Conservation (phyloP, 2,888 invertebrate species). For the Sphaerophoria rueppellii region DNA sequence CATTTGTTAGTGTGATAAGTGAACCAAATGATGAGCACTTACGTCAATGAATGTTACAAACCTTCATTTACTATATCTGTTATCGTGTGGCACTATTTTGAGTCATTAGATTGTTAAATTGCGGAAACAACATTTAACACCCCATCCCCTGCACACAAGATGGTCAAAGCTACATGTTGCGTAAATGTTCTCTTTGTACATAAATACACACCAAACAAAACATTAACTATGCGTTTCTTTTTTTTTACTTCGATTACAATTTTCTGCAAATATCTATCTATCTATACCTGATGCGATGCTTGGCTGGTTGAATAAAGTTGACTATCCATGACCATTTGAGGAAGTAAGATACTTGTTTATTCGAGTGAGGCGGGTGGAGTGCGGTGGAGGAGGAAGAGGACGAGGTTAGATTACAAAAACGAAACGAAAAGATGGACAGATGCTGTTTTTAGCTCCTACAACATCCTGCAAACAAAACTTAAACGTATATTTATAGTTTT, state of each 20-base stretch:
- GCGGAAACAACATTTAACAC: slow-evolving; percentile 59
- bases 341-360: slow-evolving; percentile 64
- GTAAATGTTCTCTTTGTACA: neutral
- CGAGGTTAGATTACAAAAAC: neutral
- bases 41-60: no score
- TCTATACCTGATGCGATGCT: neutral
- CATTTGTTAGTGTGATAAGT: no score
- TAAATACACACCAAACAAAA: neutral
- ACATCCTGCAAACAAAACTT: slow-evolving; percentile 47
- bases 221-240: slow-evolving; percentile 42
- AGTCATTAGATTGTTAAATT: slow-evolving; percentile 23
- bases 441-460: slow-evolving; percentile 63
- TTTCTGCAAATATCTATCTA: slow-evolving; percentile 18
- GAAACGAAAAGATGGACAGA: slow-evolving; percentile 57
- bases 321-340: slow-evolving; percentile 56
- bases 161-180: slow-evolving; percentile 52
- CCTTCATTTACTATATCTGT: neutral
- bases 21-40: no score
- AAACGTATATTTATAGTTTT: slow-evolving; percentile 27
- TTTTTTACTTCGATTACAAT: slow-evolving; percentile 23
- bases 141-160: slow-evolving; percentile 42
- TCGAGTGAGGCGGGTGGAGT: neutral
- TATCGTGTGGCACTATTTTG: slow-evolving; percentile 2
- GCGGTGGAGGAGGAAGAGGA: slow-evolving; percentile 11
- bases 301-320: slow-evolving; percentile 13